A percentile compares a stretch with the other conserved stretches of the same genome.
These are phyloP conservation scores for Pionites leucogaster DNA, from an alignment of 2,113 vertebrate genomes.

Conservation along the genomic window DNA sequence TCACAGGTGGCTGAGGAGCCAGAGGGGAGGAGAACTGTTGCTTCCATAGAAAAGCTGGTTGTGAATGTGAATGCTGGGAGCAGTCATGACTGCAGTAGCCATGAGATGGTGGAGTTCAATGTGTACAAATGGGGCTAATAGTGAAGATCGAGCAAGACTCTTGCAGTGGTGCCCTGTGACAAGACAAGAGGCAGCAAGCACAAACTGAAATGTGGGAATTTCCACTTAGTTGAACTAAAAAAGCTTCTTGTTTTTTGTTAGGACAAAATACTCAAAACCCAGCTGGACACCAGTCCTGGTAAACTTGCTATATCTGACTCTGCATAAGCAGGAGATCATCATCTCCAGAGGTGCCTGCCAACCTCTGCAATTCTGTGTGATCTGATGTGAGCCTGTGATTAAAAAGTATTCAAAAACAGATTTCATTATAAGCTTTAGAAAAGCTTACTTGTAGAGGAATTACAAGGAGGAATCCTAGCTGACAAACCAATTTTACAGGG, in stretches of 20 bases:
- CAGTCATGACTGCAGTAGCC: fast-evolving
- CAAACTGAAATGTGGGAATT: neutral
- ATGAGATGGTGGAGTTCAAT: neutral
- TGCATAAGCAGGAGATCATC: neutral
- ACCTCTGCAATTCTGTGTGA: neutral
- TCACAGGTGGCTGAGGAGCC: neutral
- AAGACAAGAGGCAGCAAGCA: neutral
- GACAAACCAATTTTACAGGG: neutral
- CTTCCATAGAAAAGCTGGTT: neutral
- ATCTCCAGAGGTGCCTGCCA: neutral
- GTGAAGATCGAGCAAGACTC: neutral
- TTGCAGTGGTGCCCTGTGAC: neutral
- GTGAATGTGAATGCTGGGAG: neutral
- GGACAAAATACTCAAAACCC: neutral
- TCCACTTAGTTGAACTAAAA: neutral
- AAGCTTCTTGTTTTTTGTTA: fast-evolving
- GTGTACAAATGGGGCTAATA: neutral
- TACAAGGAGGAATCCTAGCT: neutral
- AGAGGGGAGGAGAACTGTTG: neutral
- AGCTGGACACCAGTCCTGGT: neutral
- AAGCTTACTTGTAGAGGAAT: neutral
- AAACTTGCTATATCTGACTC: neutral
- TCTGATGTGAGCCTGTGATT: neutral
- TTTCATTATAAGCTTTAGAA: neutral
- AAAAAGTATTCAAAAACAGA: neutral